Conservation (phyloP, 2,113 vertebrate genomes). For the Megaceryle maxima region DNA sequence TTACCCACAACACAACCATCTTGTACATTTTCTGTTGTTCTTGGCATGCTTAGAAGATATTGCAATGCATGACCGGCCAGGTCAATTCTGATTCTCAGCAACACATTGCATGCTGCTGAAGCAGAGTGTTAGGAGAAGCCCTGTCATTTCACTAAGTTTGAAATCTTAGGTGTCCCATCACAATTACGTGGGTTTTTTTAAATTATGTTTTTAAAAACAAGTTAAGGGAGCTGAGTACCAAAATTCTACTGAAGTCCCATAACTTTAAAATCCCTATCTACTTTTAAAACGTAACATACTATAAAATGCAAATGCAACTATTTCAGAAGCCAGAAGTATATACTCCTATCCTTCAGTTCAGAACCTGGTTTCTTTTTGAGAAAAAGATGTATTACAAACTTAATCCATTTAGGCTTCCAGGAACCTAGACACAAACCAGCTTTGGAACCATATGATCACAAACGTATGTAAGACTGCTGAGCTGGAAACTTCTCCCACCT, state of each 20-base stretch:
- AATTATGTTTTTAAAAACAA: background rate
- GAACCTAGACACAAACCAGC: background rate
- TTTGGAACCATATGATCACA: background rate
- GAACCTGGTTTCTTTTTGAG: background rate
- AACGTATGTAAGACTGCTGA: background rate
- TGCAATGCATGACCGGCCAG: conserved; percentile 30
- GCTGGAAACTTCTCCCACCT: background rate
- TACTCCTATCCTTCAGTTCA: background rate
- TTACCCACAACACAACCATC: conserved; percentile 63
- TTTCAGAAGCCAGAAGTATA: background rate
- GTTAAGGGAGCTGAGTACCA: background rate
- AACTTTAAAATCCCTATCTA: background rate
- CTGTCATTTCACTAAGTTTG: background rate
- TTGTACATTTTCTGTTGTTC: conserved; percentile 56
- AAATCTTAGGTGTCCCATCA: background rate
- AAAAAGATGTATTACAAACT: background rate
- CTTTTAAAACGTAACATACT: background rate
- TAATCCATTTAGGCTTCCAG: background rate
- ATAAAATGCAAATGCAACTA: background rate
- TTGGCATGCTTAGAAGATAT: conserved; percentile 54
- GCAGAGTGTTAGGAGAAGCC: background rate
- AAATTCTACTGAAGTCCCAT: background rate
- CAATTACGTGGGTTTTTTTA: background rate
- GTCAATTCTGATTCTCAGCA: conserved; percentile 17
- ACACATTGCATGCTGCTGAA: background rate